A percentile compares a stretch with the other conserved stretches of the same genome.
Evolutionary conservation across 64 coral and sea anemone species (phyloP).

Genomic region (Catalaphyllia jardinei): DNA sequence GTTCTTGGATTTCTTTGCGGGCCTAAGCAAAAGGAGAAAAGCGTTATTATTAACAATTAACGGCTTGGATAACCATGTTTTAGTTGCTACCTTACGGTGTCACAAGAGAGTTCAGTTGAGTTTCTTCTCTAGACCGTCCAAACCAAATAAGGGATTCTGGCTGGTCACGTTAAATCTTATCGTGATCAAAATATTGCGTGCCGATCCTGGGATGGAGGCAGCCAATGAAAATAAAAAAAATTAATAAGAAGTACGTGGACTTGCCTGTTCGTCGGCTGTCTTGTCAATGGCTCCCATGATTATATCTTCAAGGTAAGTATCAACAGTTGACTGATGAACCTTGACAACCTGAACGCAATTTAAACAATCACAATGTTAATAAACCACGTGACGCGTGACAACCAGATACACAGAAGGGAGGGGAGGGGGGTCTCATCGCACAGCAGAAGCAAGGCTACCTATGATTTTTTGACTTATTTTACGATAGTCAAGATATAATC

Average conservation of each 20-base stretch:
- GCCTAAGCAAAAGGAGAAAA: constrained; percentile 44
- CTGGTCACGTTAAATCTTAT: too few species aligned
- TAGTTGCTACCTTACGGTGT: not conserved
- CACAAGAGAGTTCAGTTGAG: not conserved
- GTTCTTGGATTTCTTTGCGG: constrained; percentile 92
- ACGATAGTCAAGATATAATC: too few species aligned
- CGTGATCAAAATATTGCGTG: not conserved
- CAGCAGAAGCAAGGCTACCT: too few species aligned
- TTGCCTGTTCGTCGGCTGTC: constrained; percentile 89
- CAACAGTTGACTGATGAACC: constrained; percentile 92
- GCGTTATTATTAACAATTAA: too few species aligned
- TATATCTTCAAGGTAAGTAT: constrained; percentile 94
- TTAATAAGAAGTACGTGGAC: not conserved
- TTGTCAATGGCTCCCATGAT: constrained; percentile 89
- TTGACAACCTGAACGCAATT: constrained; percentile 85
- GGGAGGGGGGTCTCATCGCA: not conserved
- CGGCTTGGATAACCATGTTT: too few species aligned
- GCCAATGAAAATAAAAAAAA: not conserved
- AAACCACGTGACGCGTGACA: not conserved
- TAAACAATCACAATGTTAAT: not conserved
- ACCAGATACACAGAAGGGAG: too few species aligned
- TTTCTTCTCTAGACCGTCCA: too few species aligned
- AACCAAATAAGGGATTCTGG: too few species aligned
- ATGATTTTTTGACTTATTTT: too few species aligned
- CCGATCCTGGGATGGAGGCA: not conserved